phyloP scores from a whole-genome alignment of 2,113 vertebrate genomes.

The Thamnaconus septentrionalis region DNA sequence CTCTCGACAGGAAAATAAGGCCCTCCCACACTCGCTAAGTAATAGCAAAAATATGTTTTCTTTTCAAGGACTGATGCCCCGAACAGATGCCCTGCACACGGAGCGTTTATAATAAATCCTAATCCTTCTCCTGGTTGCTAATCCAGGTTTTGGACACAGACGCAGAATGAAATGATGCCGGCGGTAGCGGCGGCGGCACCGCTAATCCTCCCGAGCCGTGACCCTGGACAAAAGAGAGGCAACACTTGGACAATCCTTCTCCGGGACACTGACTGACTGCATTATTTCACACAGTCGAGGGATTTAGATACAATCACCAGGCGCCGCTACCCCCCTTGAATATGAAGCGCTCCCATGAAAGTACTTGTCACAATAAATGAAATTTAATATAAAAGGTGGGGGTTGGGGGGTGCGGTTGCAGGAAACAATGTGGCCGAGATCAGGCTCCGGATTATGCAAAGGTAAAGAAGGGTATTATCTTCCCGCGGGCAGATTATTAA shows the following conservation, averaged over 20 bases:
- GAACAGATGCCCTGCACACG: constrained; percentile 56
- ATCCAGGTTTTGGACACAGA: constrained; percentile 60
- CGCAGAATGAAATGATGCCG: constrained; percentile 55
- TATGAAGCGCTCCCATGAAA: constrained; percentile 47
- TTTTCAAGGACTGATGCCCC: constrained; percentile 46
- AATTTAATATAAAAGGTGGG: constrained; percentile 43
- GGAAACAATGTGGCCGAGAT: constrained; percentile 50
- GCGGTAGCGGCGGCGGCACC: no score
- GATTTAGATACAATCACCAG: constrained; percentile 70
- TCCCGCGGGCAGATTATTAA: constrained; percentile 62
- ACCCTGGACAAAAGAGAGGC: constrained; percentile 49
- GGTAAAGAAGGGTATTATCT: constrained; percentile 61
- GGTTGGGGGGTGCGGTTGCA: not conserved
- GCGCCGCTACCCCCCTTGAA: constrained; percentile 47
- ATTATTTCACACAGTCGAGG: constrained; percentile 47
- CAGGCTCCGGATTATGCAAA: constrained; percentile 48
- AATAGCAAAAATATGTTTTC: constrained; percentile 59
- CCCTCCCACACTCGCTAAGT: constrained; percentile 16
- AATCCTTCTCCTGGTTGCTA: constrained; percentile 57
- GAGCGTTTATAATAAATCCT: constrained; percentile 53
- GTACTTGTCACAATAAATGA: constrained; percentile 61
- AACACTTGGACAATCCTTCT: constrained; percentile 27
- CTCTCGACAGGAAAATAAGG: constrained; percentile 21
- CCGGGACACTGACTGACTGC: constrained; percentile 20
- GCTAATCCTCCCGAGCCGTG: constrained; percentile 22